Base-by-base conservation (phyloP, 2,888 invertebrate genomes). In the Lymantria monacha region DNA sequence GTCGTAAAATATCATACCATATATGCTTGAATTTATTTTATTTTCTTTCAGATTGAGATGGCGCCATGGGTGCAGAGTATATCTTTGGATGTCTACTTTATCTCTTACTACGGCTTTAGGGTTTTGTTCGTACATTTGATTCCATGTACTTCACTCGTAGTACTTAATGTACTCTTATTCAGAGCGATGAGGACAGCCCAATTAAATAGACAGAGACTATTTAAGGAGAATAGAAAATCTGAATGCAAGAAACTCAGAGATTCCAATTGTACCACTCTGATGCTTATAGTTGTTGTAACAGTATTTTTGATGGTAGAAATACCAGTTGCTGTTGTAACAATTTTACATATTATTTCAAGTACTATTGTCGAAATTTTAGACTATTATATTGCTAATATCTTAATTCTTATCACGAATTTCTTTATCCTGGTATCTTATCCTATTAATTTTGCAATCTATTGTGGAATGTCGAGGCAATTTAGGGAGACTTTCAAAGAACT, bases 381-480 rank as follows among this genome's bases (percentile, higher is more conserved):
- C 83, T 96, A 96, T 71, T 92, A 94, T 61, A 93, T 96, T 47
- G 96, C 96, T 12, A 96, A 96, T 75, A 93, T 95, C 15, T 92
- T 96, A 57, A 95, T 97, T 51, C 81, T 96, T 56, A 94, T 97
- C 74, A 97, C 97, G 10, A 98, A 98, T 88, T 97, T 98, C 87
- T 95, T 97, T 79, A 96, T 98, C 55, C 95, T 97, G 53, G 93
- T 97, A 38, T 97, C 97, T 44, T 98, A 98, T 84, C 97, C 97
- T 10, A 95, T 98, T 52, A 98, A 98, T 82, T 98, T 98, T 74
- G 98, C 97, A 55, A 97, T 98, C 62, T 98, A 98, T 76, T 98
- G 98, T 80, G 97, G 97, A 15, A 99, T 98, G 98, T 97, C 97
- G 33, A 92, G 97, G 33, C 97, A 97, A 80, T 98, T 98, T 83